These are phyloP conservation scores for Astur gentilis DNA, from an alignment of 2,113 vertebrate species.

Conservation along the genomic window DNA sequence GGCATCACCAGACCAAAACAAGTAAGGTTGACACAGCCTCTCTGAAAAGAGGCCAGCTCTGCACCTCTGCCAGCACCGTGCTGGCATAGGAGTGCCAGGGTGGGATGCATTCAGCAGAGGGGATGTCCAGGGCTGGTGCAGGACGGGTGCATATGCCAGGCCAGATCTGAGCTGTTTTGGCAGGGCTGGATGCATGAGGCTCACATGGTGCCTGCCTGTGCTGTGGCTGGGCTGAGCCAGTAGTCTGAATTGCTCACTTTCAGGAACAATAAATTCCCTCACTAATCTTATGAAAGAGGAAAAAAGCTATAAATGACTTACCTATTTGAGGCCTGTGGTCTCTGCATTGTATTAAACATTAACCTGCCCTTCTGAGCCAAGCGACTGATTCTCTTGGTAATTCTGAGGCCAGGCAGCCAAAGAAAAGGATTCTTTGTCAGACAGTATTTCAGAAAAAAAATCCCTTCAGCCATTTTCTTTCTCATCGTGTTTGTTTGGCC, in stretches of 20 bases:
- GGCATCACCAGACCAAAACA: accelerated
- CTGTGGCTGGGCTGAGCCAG: neutral
- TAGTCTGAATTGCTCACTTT: neutral
- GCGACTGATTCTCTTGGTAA: neutral
- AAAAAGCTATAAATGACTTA: neutral
- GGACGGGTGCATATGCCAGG: accelerated
- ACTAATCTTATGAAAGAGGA: neutral
- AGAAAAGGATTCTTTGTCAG: constrained; percentile 50
- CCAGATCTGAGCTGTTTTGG: neutral
- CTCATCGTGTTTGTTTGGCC: constrained; percentile 33
- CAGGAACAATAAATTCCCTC: constrained; percentile 8
- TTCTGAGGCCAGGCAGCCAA: neutral
- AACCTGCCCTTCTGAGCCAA: constrained; percentile 42
- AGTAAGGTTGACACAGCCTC: accelerated
- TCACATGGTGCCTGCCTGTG: neutral
- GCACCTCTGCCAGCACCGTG: neutral
- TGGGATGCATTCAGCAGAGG: neutral
- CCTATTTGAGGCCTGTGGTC: neutral
- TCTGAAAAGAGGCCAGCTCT: neutral
- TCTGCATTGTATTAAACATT: constrained; percentile 55
- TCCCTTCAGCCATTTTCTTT: constrained; percentile 25
- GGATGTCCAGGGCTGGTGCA: neutral
- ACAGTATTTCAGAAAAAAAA: neutral
- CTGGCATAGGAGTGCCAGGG: neutral
- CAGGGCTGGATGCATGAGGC: neutral